Evolutionary conservation across 2,888 invertebrate genomes (phyloP).

Genomic region (Scrobipalpa costella): DNA sequence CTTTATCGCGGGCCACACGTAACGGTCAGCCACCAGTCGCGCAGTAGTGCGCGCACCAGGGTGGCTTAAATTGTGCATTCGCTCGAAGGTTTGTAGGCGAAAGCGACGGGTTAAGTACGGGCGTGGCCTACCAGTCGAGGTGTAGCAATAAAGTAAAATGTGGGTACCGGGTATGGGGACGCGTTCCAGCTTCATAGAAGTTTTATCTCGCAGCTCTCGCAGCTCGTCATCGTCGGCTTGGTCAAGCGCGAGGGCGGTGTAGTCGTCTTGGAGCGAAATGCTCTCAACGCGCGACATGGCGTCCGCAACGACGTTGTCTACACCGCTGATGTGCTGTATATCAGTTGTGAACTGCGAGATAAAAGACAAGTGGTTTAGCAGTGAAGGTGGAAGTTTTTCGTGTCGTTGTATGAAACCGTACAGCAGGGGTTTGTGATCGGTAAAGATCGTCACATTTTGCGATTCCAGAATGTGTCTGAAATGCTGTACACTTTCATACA

Average conservation of each 20-base stretch:
- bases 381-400: constrained; percentile 36
- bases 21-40: constrained; percentile 44
- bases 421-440: constrained; percentile 35
- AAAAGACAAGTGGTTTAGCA: constrained; percentile 36
- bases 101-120: constrained; percentile 31
- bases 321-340: constrained; percentile 34
- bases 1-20: constrained; percentile 51
- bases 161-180: constrained; percentile 31
- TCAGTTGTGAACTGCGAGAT: constrained; percentile 40
- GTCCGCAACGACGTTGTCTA: constrained; percentile 40
- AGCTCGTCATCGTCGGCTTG: constrained; percentile 34
- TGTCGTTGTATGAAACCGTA: constrained; percentile 33
- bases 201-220: not conserved
- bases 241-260: constrained; percentile 26
- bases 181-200: constrained; percentile 30
- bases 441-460: constrained; percentile 32
- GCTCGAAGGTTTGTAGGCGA: constrained; percentile 28
- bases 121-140: constrained; percentile 29
- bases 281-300: constrained; percentile 38
- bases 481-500: constrained; percentile 34
- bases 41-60: too few relatives aligned
- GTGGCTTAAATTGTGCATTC: constrained; percentile 34
- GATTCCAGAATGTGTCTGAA: constrained; percentile 35
- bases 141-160: constrained; percentile 30
- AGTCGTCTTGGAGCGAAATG: constrained; percentile 29